Evolutionary conservation across 2,113 vertebrate genomes (phyloP).

Genomic region (Guaruba guarouba): DNA sequence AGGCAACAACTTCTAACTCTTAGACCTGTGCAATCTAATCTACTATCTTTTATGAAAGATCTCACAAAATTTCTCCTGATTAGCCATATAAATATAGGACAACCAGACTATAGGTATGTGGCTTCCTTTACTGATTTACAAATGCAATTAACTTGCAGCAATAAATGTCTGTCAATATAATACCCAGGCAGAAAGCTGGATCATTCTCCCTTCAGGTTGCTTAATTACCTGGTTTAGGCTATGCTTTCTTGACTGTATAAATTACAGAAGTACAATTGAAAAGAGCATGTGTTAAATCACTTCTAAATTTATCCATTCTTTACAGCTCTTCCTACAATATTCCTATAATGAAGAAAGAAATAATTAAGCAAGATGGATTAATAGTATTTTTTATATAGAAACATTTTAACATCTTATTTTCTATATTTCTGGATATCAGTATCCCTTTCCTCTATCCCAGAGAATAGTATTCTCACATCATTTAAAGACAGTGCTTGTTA

Average conservation of each 20-base stretch:
- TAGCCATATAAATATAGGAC: background rate
- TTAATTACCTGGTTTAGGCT: background rate
- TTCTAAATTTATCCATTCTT: background rate
- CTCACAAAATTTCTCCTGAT: background rate
- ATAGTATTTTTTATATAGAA: background rate
- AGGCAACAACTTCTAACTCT: background rate
- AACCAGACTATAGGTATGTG: background rate
- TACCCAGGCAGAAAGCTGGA: background rate
- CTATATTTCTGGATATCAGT: background rate
- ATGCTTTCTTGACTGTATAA: background rate
- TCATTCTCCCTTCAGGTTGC: background rate
- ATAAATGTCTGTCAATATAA: background rate
- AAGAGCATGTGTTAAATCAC: background rate
- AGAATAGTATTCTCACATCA: background rate
- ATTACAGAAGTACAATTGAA: background rate
- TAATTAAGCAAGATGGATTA: background rate
- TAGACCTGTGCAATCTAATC: background rate
- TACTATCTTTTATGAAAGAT: background rate
- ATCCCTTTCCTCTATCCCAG: background rate
- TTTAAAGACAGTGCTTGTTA: background rate
- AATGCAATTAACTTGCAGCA: background rate
- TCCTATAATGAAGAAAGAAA: background rate
- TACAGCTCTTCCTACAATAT: background rate
- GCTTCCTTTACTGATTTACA: background rate
- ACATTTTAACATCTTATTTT: background rate